Conservation (phyloP, 2,113 vertebrate species). For the Seriola dumerili region DNA sequence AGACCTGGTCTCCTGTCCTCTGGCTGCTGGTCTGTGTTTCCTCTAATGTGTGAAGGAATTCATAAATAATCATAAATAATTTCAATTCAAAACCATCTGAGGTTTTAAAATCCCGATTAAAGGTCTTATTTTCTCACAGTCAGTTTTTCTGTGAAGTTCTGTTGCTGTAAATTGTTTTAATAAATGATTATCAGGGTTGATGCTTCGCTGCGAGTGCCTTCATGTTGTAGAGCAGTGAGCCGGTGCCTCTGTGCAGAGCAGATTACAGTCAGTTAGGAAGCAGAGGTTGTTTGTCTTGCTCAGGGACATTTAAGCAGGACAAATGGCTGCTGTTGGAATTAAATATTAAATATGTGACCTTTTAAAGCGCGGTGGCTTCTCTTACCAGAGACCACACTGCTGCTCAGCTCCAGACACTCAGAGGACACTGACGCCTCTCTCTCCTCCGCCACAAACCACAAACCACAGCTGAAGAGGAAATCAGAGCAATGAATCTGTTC, state of each 20-base stretch:
- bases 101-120: background rate
- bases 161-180: background rate
- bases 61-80: background rate
- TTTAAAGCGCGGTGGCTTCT: slow-evolving; percentile 42
- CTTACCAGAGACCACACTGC: background rate
- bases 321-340: slow-evolving; percentile 51
- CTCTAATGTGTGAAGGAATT: background rate
- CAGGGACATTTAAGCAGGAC: slow-evolving; percentile 31
- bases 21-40: background rate
- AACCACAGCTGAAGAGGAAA: background rate
- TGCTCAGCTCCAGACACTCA: slow-evolving; percentile 1
- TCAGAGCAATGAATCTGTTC: background rate
- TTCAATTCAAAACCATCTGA: background rate
- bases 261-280: background rate
- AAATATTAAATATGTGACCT: slow-evolving; percentile 71
- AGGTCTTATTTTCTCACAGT: background rate
- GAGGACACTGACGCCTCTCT: background rate
- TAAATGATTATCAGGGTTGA: background rate
- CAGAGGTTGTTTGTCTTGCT: slow-evolving; percentile 36
- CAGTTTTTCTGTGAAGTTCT: too few species aligned
- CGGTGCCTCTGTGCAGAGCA: background rate
- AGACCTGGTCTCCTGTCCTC: background rate
- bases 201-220: background rate
- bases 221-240: background rate
- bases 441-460: background rate